Evolutionary conservation across 2,797 vertebrate species (phyloP).

Genomic region (Bradypus variegatus): DNA sequence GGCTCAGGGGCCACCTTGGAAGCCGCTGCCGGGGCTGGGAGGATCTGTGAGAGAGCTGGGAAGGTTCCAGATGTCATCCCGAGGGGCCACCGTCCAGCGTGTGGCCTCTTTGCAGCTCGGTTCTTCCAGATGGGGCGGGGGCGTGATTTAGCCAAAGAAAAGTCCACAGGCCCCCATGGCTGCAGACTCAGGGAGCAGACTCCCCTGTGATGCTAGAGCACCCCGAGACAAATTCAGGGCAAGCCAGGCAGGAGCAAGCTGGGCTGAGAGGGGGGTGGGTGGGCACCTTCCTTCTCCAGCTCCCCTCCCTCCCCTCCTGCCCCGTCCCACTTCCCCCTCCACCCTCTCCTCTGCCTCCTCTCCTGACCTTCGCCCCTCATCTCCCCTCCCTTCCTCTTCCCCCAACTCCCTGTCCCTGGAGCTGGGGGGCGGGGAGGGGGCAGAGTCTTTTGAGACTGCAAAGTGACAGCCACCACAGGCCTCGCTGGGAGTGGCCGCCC

Average conservation of each 20-base stretch:
- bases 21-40: neutral
- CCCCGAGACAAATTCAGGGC: neutral
- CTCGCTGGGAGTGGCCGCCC: neutral
- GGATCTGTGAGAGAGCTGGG: neutral
- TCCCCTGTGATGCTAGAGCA: neutral
- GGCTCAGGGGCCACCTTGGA: neutral
- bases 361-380: too few relatives aligned
- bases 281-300: neutral
- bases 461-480: neutral
- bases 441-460: neutral
- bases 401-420: too few relatives aligned
- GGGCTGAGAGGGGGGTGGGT: neutral
- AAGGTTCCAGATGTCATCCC: neutral
- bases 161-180: neutral
- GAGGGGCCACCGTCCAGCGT: neutral
- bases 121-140: neutral
- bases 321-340: too few relatives aligned
- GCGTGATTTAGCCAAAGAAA: neutral
- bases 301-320: too few relatives aligned
- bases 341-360: too few relatives aligned
- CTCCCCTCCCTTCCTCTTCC: too few relatives aligned
- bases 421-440: neutral
- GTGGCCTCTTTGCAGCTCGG: neutral
- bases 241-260: neutral
- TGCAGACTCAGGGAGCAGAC: neutral